A percentile compares a stretch with the other conserved stretches of the same genome.
Conservation (phyloP, 2,113 vertebrate species). For the Misgurnus mizolepis region DNA sequence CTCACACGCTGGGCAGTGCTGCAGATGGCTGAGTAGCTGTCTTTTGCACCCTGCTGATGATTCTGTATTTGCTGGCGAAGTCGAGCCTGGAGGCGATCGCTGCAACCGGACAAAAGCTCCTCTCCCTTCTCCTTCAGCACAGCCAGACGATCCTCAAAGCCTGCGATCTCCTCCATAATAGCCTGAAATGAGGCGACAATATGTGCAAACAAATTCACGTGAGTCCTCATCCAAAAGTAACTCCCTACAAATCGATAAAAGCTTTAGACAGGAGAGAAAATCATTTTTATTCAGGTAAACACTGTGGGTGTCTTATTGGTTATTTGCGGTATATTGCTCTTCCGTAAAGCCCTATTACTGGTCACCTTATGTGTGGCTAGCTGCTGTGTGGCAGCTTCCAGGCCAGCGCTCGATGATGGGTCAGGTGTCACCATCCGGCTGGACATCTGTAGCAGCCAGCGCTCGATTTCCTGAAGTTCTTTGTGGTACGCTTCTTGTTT, state of each 20-base stretch:
- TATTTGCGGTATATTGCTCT: background rate
- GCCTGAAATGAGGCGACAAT: slow-evolving; percentile 75
- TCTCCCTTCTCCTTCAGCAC: slow-evolving; percentile 83
- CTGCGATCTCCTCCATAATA: slow-evolving; percentile 96
- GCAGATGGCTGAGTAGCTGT: slow-evolving; percentile 97
- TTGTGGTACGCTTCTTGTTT: slow-evolving; percentile 91
- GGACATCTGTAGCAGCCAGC: slow-evolving; percentile 96
- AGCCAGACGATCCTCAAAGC: slow-evolving; percentile 90
- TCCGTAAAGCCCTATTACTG: slow-evolving; percentile 17
- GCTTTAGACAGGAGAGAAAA: too few species aligned
- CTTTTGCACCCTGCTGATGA: slow-evolving; percentile 89
- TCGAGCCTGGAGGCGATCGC: slow-evolving; percentile 85
- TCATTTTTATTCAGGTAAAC: background rate
- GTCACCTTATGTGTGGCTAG: slow-evolving; percentile 93
- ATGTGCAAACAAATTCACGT: background rate
- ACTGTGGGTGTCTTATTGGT: background rate
- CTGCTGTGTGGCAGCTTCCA: slow-evolving; percentile 92
- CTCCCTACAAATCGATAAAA: too few species aligned
- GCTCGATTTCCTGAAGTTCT: slow-evolving; percentile 92
- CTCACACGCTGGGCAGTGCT: slow-evolving; percentile 95
- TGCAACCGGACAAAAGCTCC: slow-evolving; percentile 82
- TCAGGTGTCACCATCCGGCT: slow-evolving; percentile 89
- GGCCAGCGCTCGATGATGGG: slow-evolving; percentile 77
- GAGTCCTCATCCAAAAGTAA: background rate
- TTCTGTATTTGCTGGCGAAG: slow-evolving; percentile 86